A percentile compares a stretch with the other conserved stretches of the same genome.
These are phyloP conservation scores for Galerucella calmariensis DNA, from an alignment of 2,888 invertebrate species.

Conservation along the genomic window DNA sequence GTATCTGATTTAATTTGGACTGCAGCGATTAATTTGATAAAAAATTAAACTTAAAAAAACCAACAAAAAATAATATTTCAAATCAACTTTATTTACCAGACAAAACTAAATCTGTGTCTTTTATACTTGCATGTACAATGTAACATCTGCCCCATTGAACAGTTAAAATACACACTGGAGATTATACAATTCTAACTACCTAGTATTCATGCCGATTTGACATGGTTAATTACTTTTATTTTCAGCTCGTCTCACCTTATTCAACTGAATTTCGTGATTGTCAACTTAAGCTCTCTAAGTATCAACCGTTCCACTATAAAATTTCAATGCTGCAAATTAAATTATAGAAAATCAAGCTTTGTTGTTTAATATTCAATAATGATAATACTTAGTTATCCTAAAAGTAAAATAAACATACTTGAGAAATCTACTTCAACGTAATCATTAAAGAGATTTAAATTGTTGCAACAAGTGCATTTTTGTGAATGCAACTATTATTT, in stretches of 20 bases:
- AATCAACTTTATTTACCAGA: not conserved
- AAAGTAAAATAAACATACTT: too few relatives aligned
- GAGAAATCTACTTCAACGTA: too few relatives aligned
- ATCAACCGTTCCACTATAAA: not conserved
- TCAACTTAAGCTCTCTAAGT: conserved; percentile 1
- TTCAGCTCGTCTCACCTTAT: conserved; percentile 15
- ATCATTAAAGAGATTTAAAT: too few relatives aligned
- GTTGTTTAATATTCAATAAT: not conserved
- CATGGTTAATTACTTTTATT: conserved; percentile 37
- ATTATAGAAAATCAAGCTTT: not conserved
- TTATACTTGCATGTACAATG: not conserved
- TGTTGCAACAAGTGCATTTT: too few relatives aligned
- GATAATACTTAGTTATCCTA: not conserved
- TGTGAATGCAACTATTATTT: too few relatives aligned
- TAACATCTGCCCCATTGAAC: conserved; percentile 8
- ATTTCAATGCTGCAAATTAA: not conserved
- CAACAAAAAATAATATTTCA: not conserved
- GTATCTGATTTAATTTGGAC: too few relatives aligned
- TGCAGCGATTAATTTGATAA: too few relatives aligned
- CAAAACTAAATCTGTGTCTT: not conserved
- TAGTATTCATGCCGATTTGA: conserved; percentile 32
- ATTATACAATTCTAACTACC: conserved; percentile 30
- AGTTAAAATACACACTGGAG: conserved; percentile 1
- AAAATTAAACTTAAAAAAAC: too few relatives aligned
- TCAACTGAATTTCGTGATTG: conserved; percentile 6